Evolutionary conservation across 2,113 vertebrate species (phyloP).

Genomic region (Laticauda colubrina): DNA sequence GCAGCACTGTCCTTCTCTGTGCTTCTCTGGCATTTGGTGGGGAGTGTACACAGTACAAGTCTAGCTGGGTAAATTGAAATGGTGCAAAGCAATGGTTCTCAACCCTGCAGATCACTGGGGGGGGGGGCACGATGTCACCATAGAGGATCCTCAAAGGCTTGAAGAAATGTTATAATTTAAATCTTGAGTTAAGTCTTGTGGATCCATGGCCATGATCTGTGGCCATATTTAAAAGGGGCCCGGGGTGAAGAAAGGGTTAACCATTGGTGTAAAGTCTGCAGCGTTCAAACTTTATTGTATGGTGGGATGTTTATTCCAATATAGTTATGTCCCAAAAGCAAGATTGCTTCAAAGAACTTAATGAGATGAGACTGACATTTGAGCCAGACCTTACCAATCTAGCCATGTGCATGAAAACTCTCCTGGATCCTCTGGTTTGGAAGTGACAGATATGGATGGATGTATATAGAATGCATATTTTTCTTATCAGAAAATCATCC

Average conservation of each 20-base stretch:
- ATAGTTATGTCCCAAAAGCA: background rate
- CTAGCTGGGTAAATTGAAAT: background rate
- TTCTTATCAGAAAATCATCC: constrained; percentile 56
- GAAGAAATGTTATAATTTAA: background rate
- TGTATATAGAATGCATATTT: constrained; percentile 1
- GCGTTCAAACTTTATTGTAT: background rate
- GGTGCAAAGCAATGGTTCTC: background rate
- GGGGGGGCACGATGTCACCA: background rate
- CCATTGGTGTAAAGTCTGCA: background rate
- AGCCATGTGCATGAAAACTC: background rate
- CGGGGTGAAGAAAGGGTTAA: background rate
- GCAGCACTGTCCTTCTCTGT: background rate
- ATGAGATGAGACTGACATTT: background rate
- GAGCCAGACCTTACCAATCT: background rate
- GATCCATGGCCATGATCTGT: too few relatives aligned
- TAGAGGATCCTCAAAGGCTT: background rate
- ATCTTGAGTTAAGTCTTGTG: background rate
- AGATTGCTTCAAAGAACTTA: background rate
- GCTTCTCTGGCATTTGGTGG: background rate
- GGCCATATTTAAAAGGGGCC: background rate
- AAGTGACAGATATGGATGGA: background rate
- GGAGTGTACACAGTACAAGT: background rate
- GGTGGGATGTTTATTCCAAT: background rate
- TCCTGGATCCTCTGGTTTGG: background rate
- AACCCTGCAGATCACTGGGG: background rate